phyloP scores from a whole-genome alignment of 2,797 vertebrate species.

The Spea hammondii region DNA sequence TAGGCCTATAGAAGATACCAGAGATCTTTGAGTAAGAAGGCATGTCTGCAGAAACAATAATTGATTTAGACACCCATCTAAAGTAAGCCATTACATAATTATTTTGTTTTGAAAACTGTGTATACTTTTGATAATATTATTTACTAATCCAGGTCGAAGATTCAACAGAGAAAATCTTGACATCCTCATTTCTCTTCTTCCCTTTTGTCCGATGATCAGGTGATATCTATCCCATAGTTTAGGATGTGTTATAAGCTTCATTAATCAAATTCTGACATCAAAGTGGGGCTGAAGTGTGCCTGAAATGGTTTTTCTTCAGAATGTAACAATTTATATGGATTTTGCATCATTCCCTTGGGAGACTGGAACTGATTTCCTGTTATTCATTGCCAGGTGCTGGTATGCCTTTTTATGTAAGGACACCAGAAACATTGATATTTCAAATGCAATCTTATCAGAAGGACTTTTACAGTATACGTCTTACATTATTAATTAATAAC shows the following conservation, averaged over 20 bases:
- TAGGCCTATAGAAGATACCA: neutral
- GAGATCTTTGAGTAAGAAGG: neutral
- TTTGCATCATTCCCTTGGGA: constrained; percentile 40
- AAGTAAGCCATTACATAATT: constrained; percentile 13
- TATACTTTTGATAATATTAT: constrained; percentile 24
- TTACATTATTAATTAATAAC: too few relatives aligned
- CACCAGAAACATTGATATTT: constrained; percentile 39
- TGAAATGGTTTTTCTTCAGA: neutral
- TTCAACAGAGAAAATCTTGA: constrained; percentile 31
- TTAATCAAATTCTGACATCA: constrained; percentile 13
- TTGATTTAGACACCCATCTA: constrained; percentile 15
- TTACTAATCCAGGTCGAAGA: constrained; percentile 14
- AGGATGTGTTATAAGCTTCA: constrained; percentile 25
- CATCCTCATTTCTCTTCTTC: constrained; percentile 20
- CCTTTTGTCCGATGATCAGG: constrained; percentile 21
- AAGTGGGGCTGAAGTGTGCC: neutral
- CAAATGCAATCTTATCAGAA: neutral
- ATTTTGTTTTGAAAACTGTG: constrained; percentile 13
- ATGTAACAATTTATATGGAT: constrained; percentile 31
- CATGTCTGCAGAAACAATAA: constrained; percentile 9
- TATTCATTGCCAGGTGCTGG: constrained; percentile 31
- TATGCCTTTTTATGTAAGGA: constrained; percentile 53
- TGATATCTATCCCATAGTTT: constrained; percentile 17
- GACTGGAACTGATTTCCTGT: constrained; percentile 39
- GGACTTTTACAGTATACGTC: too few relatives aligned